These are phyloP conservation scores for Drosophila nr. perissopoda DNA, from an alignment of 2,888 invertebrate species.

Conservation along the genomic window DNA sequence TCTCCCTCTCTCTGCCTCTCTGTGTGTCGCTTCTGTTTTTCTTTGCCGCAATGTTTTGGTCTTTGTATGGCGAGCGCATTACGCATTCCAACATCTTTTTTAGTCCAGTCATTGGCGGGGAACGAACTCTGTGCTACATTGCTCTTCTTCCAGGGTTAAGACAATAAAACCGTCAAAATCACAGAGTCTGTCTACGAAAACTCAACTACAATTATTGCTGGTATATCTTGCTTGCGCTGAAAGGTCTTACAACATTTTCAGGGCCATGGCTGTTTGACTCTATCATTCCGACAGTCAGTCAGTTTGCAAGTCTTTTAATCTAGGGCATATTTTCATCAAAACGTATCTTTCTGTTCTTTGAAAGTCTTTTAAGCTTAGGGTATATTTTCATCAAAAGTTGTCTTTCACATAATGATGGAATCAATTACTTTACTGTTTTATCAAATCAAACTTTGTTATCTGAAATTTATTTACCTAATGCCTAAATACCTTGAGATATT, in stretches of 20 bases:
- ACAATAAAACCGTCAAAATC: constrained; percentile 1
- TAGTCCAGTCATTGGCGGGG: constrained; percentile 34
- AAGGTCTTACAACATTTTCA: constrained; percentile 3
- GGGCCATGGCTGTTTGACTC: constrained; percentile 20
- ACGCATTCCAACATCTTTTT: constrained; percentile 44
- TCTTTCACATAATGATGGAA: neutral
- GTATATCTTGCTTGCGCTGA: neutral
- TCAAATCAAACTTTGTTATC: constrained; percentile 26
- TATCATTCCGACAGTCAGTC: neutral
- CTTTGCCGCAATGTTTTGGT: constrained; percentile 9
- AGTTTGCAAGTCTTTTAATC: neutral
- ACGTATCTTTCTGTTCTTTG: neutral
- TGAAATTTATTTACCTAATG: constrained; percentile 16
- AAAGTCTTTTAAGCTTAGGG: neutral
- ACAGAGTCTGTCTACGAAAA: constrained; percentile 13
- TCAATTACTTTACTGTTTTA: neutral
- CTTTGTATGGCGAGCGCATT: constrained; percentile 16
- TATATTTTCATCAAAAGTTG: neutral
- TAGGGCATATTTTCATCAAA: constrained; percentile 1
- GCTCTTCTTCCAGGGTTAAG: neutral
- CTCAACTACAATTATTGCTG: neutral
- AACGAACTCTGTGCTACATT: constrained; percentile 11
- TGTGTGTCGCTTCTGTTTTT: neutral
- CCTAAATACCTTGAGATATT: constrained; percentile 11
- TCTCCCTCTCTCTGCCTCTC: neutral